phyloP scores from a whole-genome alignment of 30 jellyfish, hydroid and myxozoan species.

The Aurelia sp. region DNA sequence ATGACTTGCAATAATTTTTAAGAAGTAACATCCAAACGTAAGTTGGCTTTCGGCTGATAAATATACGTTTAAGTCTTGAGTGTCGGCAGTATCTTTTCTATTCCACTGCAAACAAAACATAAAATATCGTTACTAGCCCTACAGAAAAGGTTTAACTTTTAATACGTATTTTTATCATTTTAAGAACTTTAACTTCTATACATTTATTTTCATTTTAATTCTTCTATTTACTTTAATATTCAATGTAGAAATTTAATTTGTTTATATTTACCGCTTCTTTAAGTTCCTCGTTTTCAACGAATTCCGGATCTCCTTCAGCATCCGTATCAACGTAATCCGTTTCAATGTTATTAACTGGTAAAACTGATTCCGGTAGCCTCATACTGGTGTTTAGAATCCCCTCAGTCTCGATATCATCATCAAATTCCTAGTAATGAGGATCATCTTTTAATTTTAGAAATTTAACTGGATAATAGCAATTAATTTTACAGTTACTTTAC shows the following conservation, averaged over 20 bases:
- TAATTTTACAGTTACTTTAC: too few relatives aligned
- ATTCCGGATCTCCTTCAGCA: constrained; percentile 75
- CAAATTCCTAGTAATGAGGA: constrained; percentile 19
- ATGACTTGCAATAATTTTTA: too few relatives aligned
- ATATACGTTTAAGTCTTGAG: too few relatives aligned
- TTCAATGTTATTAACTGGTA: constrained; percentile 59
- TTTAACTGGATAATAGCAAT: too few relatives aligned
- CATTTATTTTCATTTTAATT: neutral
- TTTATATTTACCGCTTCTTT: constrained; percentile 70
- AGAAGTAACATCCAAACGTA: too few relatives aligned
- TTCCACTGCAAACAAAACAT: neutral
- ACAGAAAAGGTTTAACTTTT: neutral
- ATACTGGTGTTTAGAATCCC: constrained; percentile 77
- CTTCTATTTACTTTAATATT: too few relatives aligned
- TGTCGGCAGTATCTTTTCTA: too few relatives aligned
- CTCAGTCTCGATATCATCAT: constrained; percentile 62
- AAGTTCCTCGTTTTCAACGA: constrained; percentile 53
- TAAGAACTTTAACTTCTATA: neutral
- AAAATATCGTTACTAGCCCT: neutral
- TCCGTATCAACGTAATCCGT: constrained; percentile 78
- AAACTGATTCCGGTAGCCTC: constrained; percentile 75
- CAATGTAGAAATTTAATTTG: neutral
- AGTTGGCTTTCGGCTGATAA: too few relatives aligned
- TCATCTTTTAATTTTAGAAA: too few relatives aligned
- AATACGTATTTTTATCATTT: neutral